phyloP scores from a whole-genome alignment of 2,113 vertebrate species.

The Fulica atra region DNA sequence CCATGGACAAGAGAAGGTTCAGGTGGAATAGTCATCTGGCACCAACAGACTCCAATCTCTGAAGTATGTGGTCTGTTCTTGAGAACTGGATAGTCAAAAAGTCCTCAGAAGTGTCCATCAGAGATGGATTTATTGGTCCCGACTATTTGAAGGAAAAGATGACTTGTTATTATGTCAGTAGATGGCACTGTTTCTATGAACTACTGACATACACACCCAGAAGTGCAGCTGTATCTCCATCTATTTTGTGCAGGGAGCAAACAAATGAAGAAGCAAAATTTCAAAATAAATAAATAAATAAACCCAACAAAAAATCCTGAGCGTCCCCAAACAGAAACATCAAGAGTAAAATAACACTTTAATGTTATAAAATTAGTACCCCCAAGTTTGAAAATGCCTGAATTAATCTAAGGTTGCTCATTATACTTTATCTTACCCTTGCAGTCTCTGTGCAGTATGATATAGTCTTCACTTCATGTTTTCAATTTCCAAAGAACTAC shows the following conservation, averaged over 20 bases:
- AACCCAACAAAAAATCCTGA: too few species aligned
- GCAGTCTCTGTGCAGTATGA: neutral
- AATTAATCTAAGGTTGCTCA: neutral
- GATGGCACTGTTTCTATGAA: constrained; percentile 71
- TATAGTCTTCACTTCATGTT: neutral
- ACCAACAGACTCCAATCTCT: neutral
- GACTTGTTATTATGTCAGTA: neutral
- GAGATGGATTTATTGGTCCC: neutral
- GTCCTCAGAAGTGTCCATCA: rapidly evolving
- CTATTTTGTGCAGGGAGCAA: neutral
- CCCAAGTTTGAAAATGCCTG: neutral
- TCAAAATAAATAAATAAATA: too few species aligned
- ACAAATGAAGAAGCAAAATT: neutral
- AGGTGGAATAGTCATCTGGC: neutral
- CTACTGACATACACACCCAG: neutral
- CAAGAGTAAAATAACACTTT: neutral
- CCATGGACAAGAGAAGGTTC: neutral
- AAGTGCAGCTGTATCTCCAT: neutral
- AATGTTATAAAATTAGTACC: neutral
- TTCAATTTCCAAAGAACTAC: neutral
- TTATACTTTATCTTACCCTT: neutral
- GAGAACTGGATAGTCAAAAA: neutral
- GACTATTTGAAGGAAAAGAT: neutral
- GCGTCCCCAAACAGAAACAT: rapidly evolving
- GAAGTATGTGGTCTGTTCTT: neutral